Evolutionary conservation across 2,797 vertebrate genomes (phyloP).

Genomic region (Lateolabrax maculatus): DNA sequence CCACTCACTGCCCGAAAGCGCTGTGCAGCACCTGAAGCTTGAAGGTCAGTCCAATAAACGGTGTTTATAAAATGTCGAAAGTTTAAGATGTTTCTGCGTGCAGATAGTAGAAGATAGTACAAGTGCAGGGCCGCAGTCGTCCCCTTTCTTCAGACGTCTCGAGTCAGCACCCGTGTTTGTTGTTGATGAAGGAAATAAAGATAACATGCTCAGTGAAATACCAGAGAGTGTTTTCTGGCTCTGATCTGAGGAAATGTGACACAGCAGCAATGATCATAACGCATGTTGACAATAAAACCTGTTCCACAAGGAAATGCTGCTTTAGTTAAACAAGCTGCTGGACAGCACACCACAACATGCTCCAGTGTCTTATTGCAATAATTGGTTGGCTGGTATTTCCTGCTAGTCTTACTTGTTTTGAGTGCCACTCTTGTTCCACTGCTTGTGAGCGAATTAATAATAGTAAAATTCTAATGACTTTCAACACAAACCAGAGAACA

Average conservation of each 20-base stretch:
- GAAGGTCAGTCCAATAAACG: constrained; percentile 88
- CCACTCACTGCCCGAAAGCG: constrained; percentile 89
- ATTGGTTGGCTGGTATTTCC: background rate
- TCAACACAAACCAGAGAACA: background rate
- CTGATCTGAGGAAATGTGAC: constrained; percentile 49
- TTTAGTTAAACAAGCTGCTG: constrained; percentile 40
- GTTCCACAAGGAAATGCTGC: constrained; percentile 80
- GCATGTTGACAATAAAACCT: constrained; percentile 73
- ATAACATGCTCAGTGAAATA: constrained; percentile 3
- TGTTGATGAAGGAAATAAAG: constrained; percentile 31
- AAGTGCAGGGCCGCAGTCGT: background rate
- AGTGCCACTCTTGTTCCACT: background rate
- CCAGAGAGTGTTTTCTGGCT: constrained; percentile 33
- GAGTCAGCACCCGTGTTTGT: background rate
- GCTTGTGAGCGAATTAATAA: background rate
- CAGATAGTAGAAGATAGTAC: too few species aligned
- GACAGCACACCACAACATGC: too few species aligned
- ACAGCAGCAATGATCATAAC: background rate
- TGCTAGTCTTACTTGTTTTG: constrained; percentile 17
- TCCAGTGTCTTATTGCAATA: background rate
- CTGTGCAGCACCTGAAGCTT: constrained; percentile 92
- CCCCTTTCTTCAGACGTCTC: background rate
- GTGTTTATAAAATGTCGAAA: too few species aligned
- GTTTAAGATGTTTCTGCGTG: too few species aligned
- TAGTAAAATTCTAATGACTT: too few species aligned